Evolutionary conservation across 2,113 vertebrate genomes (phyloP).

Genomic region (Fukomys damarensis): DNA sequence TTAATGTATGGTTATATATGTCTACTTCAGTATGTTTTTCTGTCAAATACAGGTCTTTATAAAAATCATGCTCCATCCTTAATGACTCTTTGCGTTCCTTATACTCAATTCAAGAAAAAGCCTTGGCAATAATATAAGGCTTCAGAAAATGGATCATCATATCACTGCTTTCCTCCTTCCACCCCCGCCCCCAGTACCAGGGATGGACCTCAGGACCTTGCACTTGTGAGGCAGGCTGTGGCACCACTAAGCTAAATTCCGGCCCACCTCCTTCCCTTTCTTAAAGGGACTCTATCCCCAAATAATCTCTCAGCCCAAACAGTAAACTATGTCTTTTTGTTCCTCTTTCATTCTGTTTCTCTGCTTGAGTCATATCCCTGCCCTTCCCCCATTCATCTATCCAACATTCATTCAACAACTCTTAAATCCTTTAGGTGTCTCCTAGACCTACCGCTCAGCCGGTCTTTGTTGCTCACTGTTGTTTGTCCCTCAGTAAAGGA

Average conservation of each 20-base stretch:
- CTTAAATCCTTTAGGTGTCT: neutral
- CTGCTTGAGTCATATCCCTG: neutral
- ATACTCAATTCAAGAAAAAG: neutral
- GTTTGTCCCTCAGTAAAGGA: neutral
- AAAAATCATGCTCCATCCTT: neutral
- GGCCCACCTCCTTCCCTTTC: neutral
- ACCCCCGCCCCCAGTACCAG: too few species aligned
- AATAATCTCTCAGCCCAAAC: slow-evolving; percentile 11
- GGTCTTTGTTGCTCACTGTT: neutral
- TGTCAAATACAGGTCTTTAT: neutral
- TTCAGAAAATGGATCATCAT: neutral
- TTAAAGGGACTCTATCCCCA: neutral
- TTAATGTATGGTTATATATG: neutral
- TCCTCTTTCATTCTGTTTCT: neutral
- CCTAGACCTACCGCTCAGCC: neutral
- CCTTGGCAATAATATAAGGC: neutral
- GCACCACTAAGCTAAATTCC: too few species aligned
- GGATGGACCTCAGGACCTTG: too few species aligned
- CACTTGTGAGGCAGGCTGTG: too few species aligned
- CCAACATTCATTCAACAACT: neutral
- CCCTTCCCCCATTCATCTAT: neutral
- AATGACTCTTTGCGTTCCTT: neutral
- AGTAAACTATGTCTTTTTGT: neutral
- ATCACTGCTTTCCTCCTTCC: neutral
- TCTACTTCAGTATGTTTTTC: neutral